phyloP scores from a whole-genome alignment of 2,888 invertebrate genomes.

The Chymomyza caudatula region DNA sequence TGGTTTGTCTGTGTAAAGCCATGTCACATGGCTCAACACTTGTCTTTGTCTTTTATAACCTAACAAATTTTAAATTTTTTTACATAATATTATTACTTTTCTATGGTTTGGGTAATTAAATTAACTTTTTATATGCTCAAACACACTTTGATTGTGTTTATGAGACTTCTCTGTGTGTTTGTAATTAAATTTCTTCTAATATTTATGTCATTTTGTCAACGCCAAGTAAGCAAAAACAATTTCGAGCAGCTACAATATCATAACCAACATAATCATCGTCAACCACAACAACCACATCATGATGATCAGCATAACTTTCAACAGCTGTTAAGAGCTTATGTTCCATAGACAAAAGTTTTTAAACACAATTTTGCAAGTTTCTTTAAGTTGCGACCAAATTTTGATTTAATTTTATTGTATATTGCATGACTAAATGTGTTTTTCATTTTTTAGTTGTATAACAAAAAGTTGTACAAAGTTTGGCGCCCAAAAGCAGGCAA shows the following conservation, averaged over 20 bases:
- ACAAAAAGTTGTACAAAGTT: slow-evolving; percentile 1
- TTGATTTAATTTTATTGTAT: background rate
- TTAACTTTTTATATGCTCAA: background rate
- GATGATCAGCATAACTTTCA: slow-evolving; percentile 36
- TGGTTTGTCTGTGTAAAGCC: no score
- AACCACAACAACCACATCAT: slow-evolving; percentile 2
- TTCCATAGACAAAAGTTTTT: slow-evolving; percentile 44
- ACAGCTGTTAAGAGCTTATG: slow-evolving; percentile 55
- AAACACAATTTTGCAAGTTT: background rate
- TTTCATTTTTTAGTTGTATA: background rate
- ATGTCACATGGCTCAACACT: background rate
- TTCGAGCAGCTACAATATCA: background rate
- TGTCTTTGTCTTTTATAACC: background rate
- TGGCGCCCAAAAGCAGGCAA: slow-evolving; percentile 24
- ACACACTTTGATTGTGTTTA: background rate
- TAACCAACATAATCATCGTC: background rate
- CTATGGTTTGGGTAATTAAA: background rate
- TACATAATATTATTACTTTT: background rate
- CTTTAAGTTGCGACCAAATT: no score
- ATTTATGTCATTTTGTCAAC: slow-evolving; percentile 6
- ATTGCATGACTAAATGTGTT: background rate
- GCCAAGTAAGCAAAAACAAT: background rate
- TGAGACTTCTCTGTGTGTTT: slow-evolving; percentile 9
- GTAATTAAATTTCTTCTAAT: slow-evolving; percentile 35
- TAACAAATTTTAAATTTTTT: background rate